Conservation (phyloP, 2,888 invertebrate genomes). For the Aplocera efformata region DNA sequence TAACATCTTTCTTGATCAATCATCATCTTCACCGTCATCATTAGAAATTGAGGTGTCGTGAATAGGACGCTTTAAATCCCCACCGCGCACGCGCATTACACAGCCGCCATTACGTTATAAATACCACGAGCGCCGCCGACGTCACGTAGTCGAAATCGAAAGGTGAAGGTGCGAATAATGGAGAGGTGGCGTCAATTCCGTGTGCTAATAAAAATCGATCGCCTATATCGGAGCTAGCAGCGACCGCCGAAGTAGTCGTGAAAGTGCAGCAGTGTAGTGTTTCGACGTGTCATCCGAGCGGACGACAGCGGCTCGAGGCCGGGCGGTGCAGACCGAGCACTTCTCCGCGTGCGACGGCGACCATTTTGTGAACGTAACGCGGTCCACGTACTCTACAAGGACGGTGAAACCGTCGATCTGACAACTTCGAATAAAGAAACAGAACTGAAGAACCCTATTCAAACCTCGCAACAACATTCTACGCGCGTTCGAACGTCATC, state of each 20-base stretch:
- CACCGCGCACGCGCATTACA: slow-evolving; percentile 60
- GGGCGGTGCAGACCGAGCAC: slow-evolving; percentile 47
- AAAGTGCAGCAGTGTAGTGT: slow-evolving; percentile 72
- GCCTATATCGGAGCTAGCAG: slow-evolving; percentile 74
- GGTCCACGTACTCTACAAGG: slow-evolving; percentile 48
- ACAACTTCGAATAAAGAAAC: not conserved
- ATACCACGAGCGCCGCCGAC: slow-evolving; percentile 58
- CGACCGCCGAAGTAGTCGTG: slow-evolving; percentile 70
- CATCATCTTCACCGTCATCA: no score
- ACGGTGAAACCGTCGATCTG: slow-evolving; percentile 19
- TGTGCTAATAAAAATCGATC: slow-evolving; percentile 64
- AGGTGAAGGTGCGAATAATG: slow-evolving; percentile 75
- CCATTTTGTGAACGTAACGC: slow-evolving; percentile 64
- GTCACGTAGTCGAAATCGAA: slow-evolving; percentile 77
- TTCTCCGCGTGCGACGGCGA: slow-evolving; percentile 52
- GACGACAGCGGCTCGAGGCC: slow-evolving; percentile 74
- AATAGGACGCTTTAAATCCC: slow-evolving; percentile 58
- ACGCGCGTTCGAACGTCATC: slow-evolving; percentile 3
- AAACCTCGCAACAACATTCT: slow-evolving; percentile 2
- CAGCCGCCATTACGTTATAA: slow-evolving; percentile 69
- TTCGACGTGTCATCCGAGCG: slow-evolving; percentile 75
- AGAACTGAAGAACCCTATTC: slow-evolving; percentile 8
- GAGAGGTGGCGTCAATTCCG: slow-evolving; percentile 74
- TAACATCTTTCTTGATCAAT: no score
- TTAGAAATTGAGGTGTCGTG: slow-evolving; percentile 21